These are phyloP conservation scores for Hypanus sabinus DNA, from an alignment of 2,113 vertebrate species.

Conservation along the genomic window DNA sequence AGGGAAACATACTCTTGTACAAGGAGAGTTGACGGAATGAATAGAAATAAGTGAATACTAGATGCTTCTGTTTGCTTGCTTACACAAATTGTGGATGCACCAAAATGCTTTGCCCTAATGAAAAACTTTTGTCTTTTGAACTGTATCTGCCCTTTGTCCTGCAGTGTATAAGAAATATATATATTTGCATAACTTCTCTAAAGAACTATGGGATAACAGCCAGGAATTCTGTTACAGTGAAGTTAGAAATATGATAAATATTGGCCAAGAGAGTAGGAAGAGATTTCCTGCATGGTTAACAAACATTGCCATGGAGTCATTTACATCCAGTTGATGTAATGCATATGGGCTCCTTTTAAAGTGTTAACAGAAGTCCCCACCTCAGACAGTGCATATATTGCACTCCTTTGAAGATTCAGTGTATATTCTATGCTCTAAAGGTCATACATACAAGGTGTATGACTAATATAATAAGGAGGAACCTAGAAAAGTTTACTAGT, in stretches of 20 bases:
- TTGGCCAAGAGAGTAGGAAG: neutral
- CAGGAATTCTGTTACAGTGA: neutral
- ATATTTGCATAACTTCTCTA: neutral
- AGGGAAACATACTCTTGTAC: neutral
- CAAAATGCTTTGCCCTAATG: neutral
- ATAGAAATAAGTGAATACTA: neutral
- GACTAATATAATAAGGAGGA: neutral
- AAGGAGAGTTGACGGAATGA: neutral
- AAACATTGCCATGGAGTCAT: neutral
- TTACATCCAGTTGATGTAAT: neutral
- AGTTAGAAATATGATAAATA: neutral
- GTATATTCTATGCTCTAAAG: neutral
- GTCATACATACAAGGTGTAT: neutral
- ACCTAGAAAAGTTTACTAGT: neutral
- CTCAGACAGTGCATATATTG: neutral
- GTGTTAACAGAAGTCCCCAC: neutral
- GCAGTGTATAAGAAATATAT: neutral
- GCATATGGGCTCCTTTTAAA: neutral
- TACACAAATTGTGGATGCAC: neutral
- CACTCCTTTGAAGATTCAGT: neutral
- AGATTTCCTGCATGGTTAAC: neutral
- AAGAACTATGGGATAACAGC: neutral
- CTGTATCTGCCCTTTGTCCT: neutral
- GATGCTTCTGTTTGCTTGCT: neutral
- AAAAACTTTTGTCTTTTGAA: neutral